A percentile compares a stretch with the other conserved stretches of the same genome.
phyloP scores from a whole-genome alignment of 2,797 vertebrate genomes.

The Cossypha polioptera region DNA sequence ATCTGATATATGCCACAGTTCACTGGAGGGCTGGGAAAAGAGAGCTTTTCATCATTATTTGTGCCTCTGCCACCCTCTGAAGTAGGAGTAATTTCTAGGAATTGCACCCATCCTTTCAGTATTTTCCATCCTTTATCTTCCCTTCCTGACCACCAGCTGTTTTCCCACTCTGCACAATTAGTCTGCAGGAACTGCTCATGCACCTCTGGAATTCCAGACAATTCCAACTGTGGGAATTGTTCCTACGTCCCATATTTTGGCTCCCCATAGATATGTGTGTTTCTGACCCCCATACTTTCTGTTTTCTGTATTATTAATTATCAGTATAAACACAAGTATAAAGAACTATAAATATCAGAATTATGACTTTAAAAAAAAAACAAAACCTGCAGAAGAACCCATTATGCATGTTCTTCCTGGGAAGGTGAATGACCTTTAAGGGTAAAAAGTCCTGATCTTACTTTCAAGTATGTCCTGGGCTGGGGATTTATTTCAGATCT shows the following conservation, averaged over 20 bases:
- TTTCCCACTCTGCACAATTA: background rate
- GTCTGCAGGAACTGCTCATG: fast-evolving
- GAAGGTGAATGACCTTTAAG: background rate
- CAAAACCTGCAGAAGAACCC: background rate
- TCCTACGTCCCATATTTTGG: background rate
- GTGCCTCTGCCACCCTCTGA: background rate
- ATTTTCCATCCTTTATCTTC: background rate
- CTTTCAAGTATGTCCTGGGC: background rate
- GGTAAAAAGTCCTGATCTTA: background rate
- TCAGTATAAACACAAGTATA: background rate
- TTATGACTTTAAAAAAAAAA: background rate
- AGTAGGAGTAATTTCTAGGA: background rate
- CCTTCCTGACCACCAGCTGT: background rate
- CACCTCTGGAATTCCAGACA: background rate
- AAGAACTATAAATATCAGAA: background rate
- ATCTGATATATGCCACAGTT: background rate
- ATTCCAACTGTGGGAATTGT: background rate
- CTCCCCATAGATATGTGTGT: fast-evolving
- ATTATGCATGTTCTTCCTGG: background rate
- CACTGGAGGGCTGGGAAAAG: background rate
- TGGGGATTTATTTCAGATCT: background rate
- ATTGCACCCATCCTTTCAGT: background rate
- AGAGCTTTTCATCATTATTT: fast-evolving
- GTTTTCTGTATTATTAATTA: background rate
- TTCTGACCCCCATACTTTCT: background rate